Base-by-base conservation (phyloP, 23 tunicate species). In the Oikopleura albicans region DNA sequence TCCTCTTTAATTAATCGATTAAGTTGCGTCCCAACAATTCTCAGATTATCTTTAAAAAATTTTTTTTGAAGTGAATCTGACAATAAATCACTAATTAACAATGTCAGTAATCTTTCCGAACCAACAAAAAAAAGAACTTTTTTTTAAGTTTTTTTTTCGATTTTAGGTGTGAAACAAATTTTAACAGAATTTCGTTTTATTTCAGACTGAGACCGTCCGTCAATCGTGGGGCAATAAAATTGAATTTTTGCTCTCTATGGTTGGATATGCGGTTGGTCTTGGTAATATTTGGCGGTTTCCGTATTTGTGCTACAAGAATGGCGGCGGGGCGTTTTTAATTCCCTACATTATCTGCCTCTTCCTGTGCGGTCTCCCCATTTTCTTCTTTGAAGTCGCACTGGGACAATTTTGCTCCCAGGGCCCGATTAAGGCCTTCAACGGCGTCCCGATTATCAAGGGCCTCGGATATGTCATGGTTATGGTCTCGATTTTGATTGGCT, bases 381-480 rank as follows among this genome's bases (percentile, higher is more conserved):
- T 87, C 66, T 86, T 90, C 75, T 89, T 90, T 40, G 94, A 90
- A 85, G 86, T 87, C 40, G 88, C 94, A 1, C 84, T 90, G 39
- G 94, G 94, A 38, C 94, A 90, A 63, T 90, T 90, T 83, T 86
- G 90, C 41, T 87, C 90, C 39, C 49, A 87, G 83, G 94, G 94
- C 36, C 94, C 94, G 36, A 90, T 90, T 0, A 87, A 89, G 39
- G 88, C 83, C 40, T 90, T 90, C 83, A 90, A 90, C 71, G 88
- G 88, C 86, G 88, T 89, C 40, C 94, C 94, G 0, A 90, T 90
- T 38, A 27, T 88, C 57, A 90, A 71, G 37, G 97, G 97, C 0
- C 88, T 92, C 33, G 97, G 97, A 76, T 41, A 87, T 39, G 86
- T 88, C 83, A 92, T 92, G 97, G 97, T 92, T 0, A 83, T 84